A percentile compares a stretch with the other conserved stretches of the same genome.
Evolutionary conservation across 2,113 vertebrate species (phyloP).

Genomic region (Hyperopisus bebe): DNA sequence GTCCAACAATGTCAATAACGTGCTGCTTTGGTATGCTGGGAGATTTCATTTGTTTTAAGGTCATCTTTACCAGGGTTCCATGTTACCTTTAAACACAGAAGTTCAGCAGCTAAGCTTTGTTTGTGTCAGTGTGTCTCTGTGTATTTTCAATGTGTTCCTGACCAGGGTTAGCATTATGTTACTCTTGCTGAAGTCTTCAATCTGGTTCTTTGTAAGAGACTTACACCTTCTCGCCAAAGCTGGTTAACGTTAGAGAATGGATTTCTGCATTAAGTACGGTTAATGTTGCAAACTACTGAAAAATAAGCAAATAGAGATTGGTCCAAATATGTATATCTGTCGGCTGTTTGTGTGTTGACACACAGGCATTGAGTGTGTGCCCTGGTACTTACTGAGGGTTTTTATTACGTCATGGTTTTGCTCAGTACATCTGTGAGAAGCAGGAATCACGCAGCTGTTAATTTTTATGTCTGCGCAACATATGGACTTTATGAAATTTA

Average conservation of each 20-base stretch:
- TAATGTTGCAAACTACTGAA: conserved; percentile 12
- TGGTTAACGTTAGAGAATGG: not conserved
- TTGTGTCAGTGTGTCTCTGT: not conserved
- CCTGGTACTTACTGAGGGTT: not conserved
- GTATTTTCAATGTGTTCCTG: not conserved
- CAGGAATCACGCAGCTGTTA: not conserved
- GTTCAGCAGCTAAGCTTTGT: not conserved
- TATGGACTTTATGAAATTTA: not conserved
- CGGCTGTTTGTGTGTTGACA: not conserved
- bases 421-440: not conserved
- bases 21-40: not conserved
- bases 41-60: not conserved
- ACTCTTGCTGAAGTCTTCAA: not conserved
- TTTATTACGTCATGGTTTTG: not conserved
- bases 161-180: not conserved
- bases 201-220: not conserved
- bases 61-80: not conserved
- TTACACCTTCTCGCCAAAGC: not conserved
- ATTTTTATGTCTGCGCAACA: not conserved
- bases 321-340: not conserved
- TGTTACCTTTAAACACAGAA: not conserved
- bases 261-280: not conserved
- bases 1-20: not conserved
- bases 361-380: not conserved
- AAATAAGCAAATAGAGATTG: not conserved